Conservation (phyloP, 2,113 vertebrate genomes). For the Muntiacus muntjak region DNA sequence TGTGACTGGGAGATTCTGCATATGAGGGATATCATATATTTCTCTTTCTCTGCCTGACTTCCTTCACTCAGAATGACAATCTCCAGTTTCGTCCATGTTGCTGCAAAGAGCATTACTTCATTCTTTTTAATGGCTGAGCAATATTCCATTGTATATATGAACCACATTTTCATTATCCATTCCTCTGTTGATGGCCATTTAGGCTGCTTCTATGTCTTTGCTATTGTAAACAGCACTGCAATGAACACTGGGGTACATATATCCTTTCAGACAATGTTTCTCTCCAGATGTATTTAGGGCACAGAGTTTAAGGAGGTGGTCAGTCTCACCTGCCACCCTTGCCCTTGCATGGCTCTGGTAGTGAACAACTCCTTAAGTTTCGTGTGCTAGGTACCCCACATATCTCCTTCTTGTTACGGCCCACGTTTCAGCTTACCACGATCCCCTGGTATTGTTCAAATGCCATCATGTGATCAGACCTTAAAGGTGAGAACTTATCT, state of each 20-base stretch:
- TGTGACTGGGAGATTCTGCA: background rate
- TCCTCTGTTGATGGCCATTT: background rate
- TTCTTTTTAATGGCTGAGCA: background rate
- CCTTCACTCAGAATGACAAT: background rate
- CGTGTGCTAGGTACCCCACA: fast-evolving
- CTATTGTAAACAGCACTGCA: background rate
- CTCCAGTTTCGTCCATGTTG: background rate
- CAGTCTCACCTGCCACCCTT: background rate
- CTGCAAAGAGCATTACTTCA: background rate
- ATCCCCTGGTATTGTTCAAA: background rate
- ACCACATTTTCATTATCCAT: background rate
- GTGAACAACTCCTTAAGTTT: background rate
- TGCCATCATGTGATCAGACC: background rate
- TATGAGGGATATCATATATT: background rate
- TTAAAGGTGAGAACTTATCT: background rate
- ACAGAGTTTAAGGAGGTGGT: background rate
- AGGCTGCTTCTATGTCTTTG: background rate
- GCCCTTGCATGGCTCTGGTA: background rate
- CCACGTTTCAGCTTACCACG: background rate
- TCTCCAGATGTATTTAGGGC: background rate
- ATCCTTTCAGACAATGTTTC: background rate
- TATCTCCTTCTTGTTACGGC: background rate
- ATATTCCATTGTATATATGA: background rate
- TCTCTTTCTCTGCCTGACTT: background rate
- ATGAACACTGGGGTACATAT: background rate